Base-by-base conservation (phyloP, 2,888 invertebrate genomes). In the Cremastobaeus sp. region DNA sequence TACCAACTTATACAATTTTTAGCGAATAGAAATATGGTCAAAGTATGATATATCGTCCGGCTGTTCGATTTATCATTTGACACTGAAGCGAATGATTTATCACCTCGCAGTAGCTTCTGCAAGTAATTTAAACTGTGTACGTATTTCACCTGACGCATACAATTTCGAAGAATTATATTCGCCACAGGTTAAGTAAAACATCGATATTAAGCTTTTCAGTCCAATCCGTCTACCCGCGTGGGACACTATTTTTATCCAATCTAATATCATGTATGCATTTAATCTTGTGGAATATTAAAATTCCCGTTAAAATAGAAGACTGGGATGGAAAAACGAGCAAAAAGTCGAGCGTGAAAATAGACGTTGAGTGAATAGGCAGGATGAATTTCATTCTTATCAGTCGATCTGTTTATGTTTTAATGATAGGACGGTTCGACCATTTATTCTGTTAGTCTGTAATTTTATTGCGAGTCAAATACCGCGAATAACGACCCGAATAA, bases 131-230 rank as follows among this genome's bases (percentile, higher is more conserved):
- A 34, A 52, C 50, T 34, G 15, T 34, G 39, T 21, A 35, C 18
- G 57, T 25, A 50, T 15, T 50, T 17, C 30, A 32, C 32, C 12
- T 25, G 68, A 43, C 35, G 68, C 59, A 20, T 68, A 37, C 57
- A 68, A 68, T 68, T 57, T 52, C 35, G 59, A 59, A 57, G 43
- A 68, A 59, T 68, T 43, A 68, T 39, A 59, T 35, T 20, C 43
- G 39, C 21, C 50, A 55, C 48, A 68, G 59, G 59, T 52, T 35
- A 18, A 59, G 59, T 21, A 50, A 68, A 68, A 68, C 43, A 52
- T 59, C 59, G 52, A 68, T 68, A 66, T 54, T 35, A 18, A 34
- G 59, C 35, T 59, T 59, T 59, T 34, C n/a, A 65, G 17, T 30
- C 2, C 18, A 34, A 37, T 54, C 37, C 37, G 43, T 43, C 43